Evolutionary conservation across 1,140 invertebrate species (phyloP).

Genomic region (Drosophila neocordata): DNA sequence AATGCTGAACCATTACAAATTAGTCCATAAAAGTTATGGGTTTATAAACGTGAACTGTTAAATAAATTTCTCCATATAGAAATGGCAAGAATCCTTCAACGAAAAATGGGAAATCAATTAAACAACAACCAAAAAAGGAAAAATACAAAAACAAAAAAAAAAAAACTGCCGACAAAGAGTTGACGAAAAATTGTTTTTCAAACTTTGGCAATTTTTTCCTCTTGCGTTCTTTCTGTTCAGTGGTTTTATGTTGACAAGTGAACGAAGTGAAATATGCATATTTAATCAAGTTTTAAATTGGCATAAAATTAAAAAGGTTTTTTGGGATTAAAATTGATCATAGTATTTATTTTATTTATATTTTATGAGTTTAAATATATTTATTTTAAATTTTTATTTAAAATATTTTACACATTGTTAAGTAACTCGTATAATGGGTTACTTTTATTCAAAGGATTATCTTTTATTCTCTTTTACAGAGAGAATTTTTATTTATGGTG

Average conservation of each 20-base stretch:
- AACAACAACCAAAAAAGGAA: slow-evolving; percentile 23
- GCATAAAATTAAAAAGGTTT: neutral
- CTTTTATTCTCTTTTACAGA: no score
- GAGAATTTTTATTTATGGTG: no score
- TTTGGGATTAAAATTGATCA: neutral
- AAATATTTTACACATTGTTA: no score
- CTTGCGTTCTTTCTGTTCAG: neutral
- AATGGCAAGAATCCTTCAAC: slow-evolving; percentile 8
- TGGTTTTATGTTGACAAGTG: slow-evolving; percentile 12
- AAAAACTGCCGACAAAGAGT: slow-evolving; percentile 20
- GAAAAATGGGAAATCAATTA: slow-evolving; percentile 48
- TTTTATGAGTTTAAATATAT: neutral
- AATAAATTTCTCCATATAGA: slow-evolving; percentile 44
- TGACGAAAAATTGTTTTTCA: slow-evolving; percentile 44
- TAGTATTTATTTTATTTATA: neutral
- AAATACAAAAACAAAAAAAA: slow-evolving; percentile 5
- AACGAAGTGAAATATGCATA: slow-evolving; percentile 14
- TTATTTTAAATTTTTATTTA: no score
- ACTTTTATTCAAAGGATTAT: no score
- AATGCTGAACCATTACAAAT: slow-evolving; percentile 40
- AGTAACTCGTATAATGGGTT: no score
- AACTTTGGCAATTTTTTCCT: neutral
- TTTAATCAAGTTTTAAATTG: slow-evolving; percentile 13
- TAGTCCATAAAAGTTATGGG: slow-evolving; percentile 55
- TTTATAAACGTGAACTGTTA: slow-evolving; percentile 54